Evolutionary conservation across 1,140 invertebrate genomes (phyloP).

Genomic region (Agraylea sexmaculata): DNA sequence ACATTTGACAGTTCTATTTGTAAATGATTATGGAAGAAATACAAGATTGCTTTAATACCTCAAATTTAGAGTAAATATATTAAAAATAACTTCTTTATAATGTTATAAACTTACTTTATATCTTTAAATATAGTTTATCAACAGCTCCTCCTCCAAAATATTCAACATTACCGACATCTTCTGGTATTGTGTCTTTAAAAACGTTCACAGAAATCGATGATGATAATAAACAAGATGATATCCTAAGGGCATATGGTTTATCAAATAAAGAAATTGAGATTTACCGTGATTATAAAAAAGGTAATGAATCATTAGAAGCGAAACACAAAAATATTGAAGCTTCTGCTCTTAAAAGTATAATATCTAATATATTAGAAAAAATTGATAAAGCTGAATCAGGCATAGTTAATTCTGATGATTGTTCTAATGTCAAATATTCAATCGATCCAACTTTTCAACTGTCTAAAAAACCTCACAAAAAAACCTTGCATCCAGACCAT

Average conservation of each 20-base stretch:
- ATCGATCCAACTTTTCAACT: conserved; percentile 11
- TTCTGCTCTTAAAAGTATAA: conserved; percentile 8
- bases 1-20: too few species aligned
- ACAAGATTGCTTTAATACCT: too few species aligned
- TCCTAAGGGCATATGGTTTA: conserved; percentile 12
- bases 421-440: conserved; percentile 4
- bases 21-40: too few species aligned
- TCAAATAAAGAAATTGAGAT: conserved; percentile 17
- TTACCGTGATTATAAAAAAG: conserved; percentile 16
- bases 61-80: too few species aligned
- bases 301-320: conserved; percentile 8
- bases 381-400: conserved; percentile 3
- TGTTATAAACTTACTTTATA: too few species aligned
- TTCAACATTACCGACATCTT: not conserved
- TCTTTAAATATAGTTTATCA: too few species aligned
- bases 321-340: conserved; percentile 17
- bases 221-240: conserved; percentile 6
- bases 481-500: conserved; percentile 9
- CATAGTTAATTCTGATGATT: not conserved
- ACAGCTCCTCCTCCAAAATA: too few species aligned
- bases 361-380: conserved; percentile 11
- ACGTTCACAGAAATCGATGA: conserved; percentile 9
- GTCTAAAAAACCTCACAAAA: not conserved
- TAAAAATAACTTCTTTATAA: too few species aligned
- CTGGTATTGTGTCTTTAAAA: conserved; percentile 11